Evolutionary conservation across 2,888 invertebrate species (phyloP), one percentile per base, ranked within the genome.

Genomic region (Acanthosepion esculentum): DNA sequence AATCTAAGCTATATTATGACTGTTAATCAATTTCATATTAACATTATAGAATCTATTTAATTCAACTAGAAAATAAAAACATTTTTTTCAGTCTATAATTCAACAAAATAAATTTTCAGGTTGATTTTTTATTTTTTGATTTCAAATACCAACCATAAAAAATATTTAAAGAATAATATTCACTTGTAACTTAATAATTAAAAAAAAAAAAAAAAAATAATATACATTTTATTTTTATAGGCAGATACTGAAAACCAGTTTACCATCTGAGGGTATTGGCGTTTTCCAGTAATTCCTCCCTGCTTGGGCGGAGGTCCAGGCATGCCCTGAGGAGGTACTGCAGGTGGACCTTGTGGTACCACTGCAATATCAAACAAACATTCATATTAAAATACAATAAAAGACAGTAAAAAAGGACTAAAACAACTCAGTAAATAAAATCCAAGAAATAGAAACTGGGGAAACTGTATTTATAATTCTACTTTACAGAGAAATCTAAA

Each of bases 211-310:
- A 20, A 55, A 55, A 55, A 55, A 55, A 55, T 18, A 55, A 55
- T 59, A 23, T 23, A 23, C 23, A 6, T 59, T 59, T 59, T 78
- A 33, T 78, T 78, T n/a, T 78, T 78, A n/a, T 78, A 78, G n/a
- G 3, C n/a, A 78, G 2, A 5, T n/a, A 78, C 33, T 78, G n/a
- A 78, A 78, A 78, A n/a, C 3, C n/a, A 33, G 23, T 78, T 91
- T 94, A 95, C 96, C 96, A 96, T 96, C 59, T 95, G 94, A 33
- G 96, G 96, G 94, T 96, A 96, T 50, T 95, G 95, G 50, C 96
- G 94, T 92, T 95, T 94, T 18, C 96, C 96, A 20, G 96, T 95
- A 93, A 96, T 95, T 91, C 95, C 95, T 91, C 95, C 92, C 94
- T 94, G 91, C 91, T 93, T 95, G 33, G 95, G 94, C 78, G 94